Evolutionary conservation across 2,113 vertebrate genomes (phyloP).

Genomic region (Muntiacus muntjak): DNA sequence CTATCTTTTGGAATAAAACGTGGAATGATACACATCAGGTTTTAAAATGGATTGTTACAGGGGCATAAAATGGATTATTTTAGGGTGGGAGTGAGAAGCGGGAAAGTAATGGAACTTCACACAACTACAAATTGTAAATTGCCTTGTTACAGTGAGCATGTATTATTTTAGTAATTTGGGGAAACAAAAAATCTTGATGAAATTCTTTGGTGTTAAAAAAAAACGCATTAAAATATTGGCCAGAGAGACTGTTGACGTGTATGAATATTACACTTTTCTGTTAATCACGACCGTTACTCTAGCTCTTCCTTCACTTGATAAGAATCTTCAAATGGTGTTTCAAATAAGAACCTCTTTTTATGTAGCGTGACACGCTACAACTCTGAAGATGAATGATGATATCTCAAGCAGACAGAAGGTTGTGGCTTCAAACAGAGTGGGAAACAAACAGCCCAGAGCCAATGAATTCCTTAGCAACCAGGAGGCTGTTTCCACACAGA

Average conservation of each 20-base stretch:
- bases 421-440: conserved; percentile 1
- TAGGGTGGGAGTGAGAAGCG: background rate
- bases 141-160: background rate
- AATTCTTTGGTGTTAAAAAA: background rate
- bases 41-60: background rate
- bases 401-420: conserved; percentile 27
- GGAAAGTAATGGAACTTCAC: background rate
- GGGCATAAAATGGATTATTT: background rate
- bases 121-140: background rate
- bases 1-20: background rate
- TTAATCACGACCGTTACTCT: background rate
- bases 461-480: conserved; percentile 62
- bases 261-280: background rate
- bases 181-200: background rate
- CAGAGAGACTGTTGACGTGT: background rate
- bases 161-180: background rate
- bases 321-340: conserved; percentile 39
- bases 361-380: background rate
- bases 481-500: conserved; percentile 55
- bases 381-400: conserved; percentile 8
- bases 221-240: background rate
- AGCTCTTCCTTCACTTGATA: conserved; percentile 5
- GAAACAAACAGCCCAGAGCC: conserved; percentile 35
- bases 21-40: background rate
- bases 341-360: conserved; percentile 8